Conservation (phyloP, 2,888 invertebrate species). For the Micoletzkya japonica region DNA sequence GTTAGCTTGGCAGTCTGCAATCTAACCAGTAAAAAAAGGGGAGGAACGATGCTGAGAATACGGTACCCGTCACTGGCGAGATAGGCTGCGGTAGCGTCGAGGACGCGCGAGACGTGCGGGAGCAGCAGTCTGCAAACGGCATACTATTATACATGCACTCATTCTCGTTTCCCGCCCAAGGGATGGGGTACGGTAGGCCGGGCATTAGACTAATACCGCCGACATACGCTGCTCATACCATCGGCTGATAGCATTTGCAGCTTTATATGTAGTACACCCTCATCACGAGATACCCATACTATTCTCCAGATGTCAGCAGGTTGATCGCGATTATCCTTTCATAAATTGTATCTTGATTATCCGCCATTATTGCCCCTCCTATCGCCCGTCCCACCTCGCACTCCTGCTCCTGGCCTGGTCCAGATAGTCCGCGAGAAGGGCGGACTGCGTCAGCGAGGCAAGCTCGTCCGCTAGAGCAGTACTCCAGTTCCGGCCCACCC, state of each 20-base stretch:
- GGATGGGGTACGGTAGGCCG: background rate
- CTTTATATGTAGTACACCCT: too few species aligned
- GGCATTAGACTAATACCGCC: too few species aligned
- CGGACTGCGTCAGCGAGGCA: constrained; percentile 4
- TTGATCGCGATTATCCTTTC: background rate
- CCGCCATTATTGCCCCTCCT: background rate
- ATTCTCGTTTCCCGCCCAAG: background rate
- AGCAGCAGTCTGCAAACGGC: constrained; percentile 14
- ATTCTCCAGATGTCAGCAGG: too few species aligned
- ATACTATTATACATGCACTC: background rate
- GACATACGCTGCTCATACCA: too few species aligned
- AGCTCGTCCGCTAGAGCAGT: constrained; percentile 13
- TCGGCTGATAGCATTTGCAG: too few species aligned
- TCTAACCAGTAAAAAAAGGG: background rate
- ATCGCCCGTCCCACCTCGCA: constrained; percentile 7
- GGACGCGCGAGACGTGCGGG: constrained; percentile 14
- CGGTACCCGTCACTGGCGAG: constrained; percentile 4
- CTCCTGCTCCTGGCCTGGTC: constrained; percentile 20
- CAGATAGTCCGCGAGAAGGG: constrained; percentile 4
- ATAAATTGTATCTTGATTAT: background rate
- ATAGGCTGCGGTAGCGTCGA: constrained; percentile 14
- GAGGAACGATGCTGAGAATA: background rate
- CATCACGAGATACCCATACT: background rate
- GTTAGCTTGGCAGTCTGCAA: background rate
- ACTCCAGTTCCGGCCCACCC: background rate